phyloP scores from a whole-genome alignment of 2,888 invertebrate genomes.

The Lasioglossum oenotherae region DNA sequence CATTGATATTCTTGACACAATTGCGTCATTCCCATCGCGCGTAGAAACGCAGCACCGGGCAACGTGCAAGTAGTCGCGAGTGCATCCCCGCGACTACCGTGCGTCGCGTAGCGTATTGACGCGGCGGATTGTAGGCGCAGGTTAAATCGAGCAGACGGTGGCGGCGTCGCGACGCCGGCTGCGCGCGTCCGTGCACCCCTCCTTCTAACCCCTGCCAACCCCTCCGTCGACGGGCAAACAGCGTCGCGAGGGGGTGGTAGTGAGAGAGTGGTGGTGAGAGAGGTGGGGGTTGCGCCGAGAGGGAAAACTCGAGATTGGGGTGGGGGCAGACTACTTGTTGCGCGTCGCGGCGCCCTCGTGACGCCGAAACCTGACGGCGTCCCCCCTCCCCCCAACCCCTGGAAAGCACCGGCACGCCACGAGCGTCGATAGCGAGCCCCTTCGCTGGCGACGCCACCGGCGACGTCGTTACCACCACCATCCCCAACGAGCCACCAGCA shows the following conservation, averaged over 20 bases:
- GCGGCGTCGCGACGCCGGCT: constrained; percentile 78
- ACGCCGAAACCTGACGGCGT: constrained; percentile 52
- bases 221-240: neutral
- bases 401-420: constrained; percentile 32
- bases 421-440: constrained; percentile 35
- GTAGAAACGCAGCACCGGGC: neutral
- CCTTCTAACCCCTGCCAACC: constrained; percentile 9
- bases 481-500: constrained; percentile 41
- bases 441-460: constrained; percentile 50
- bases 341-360: constrained; percentile 76
- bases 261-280: neutral
- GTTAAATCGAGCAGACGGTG: constrained; percentile 81
- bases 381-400: neutral
- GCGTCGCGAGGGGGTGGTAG: neutral
- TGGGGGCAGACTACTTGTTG: constrained; percentile 82
- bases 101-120: constrained; percentile 67
- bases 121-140: constrained; percentile 70
- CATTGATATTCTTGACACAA: no score
- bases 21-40: neutral
- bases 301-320: constrained; percentile 75
- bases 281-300: constrained; percentile 53
- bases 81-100: constrained; percentile 63
- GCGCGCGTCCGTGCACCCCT: constrained; percentile 64
- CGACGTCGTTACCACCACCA: constrained; percentile 40
- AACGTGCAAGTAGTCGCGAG: constrained; percentile 65